Percentiles rank a stretch among this genome's conserved stretches.
These are phyloP conservation scores for Myxocyprinus asiaticus DNA, from an alignment of 2,113 vertebrate genomes.

Conservation along the genomic window DNA sequence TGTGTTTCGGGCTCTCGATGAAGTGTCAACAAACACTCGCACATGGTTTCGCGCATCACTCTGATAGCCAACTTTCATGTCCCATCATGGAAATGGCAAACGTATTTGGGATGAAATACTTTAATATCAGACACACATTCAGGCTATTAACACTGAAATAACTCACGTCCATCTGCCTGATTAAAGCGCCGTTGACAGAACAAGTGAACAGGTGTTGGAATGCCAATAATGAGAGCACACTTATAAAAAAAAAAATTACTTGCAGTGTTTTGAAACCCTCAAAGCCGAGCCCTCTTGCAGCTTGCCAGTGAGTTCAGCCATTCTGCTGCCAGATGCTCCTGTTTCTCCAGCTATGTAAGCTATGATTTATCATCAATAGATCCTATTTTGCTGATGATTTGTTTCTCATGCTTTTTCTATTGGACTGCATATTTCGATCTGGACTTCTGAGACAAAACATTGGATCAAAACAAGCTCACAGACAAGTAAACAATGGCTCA, in stretches of 20 bases:
- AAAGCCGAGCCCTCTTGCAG: conserved; percentile 69
- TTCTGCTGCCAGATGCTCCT: conserved; percentile 75
- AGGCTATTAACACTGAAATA: conserved; percentile 61
- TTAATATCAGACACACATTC: conserved; percentile 56
- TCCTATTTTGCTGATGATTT: no score
- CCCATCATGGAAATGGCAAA: conserved; percentile 62
- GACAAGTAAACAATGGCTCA: no score
- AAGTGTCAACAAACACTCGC: conserved; percentile 70
- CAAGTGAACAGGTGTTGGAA: conserved; percentile 66
- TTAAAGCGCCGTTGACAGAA: conserved; percentile 38
- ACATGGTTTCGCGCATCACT: conserved; percentile 69
- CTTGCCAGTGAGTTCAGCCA: conserved; percentile 70
- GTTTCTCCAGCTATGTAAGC: conserved; percentile 80
- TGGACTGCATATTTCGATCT: no score
- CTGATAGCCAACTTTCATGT: conserved; percentile 69
- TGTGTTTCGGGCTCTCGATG: conserved; percentile 67
- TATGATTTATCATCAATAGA: conserved; percentile 42
- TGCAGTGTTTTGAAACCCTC: conserved; percentile 75
- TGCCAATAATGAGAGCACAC: conserved; percentile 70
- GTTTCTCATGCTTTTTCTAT: no score
- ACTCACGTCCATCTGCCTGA: conserved; percentile 29
- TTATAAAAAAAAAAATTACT: conserved; percentile 70
- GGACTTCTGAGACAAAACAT: no score
- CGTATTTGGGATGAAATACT: conserved; percentile 39
- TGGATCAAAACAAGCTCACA: no score